Percentiles rank a stretch among this genome's conserved stretches.
These are phyloP conservation scores for Drepana arcuata DNA, from an alignment of 1,140 invertebrate species.

Conservation along the genomic window DNA sequence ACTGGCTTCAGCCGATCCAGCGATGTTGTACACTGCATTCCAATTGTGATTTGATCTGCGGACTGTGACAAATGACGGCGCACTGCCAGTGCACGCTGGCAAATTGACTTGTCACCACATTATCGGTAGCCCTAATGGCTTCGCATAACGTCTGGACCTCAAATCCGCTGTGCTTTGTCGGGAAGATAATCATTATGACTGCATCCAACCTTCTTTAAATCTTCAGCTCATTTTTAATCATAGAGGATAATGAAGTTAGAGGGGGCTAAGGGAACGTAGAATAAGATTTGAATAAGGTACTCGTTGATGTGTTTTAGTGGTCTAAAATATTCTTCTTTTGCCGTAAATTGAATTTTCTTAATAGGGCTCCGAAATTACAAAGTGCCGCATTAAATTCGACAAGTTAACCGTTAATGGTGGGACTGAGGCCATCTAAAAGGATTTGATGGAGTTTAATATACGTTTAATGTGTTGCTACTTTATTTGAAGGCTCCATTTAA, in stretches of 20 bases:
- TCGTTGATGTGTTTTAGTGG: too few species aligned
- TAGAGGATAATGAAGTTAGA: too few species aligned
- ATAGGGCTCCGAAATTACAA: constrained; percentile 7
- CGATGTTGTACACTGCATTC: constrained; percentile 18
- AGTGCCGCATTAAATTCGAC: constrained; percentile 13
- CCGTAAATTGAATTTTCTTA: too few species aligned
- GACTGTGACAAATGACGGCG: constrained; percentile 18
- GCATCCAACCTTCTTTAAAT: neutral
- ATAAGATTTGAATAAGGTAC: too few species aligned
- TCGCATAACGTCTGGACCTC: constrained; percentile 1
- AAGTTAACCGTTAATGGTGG: constrained; percentile 12
- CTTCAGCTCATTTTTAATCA: too few species aligned
- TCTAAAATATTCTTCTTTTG: too few species aligned
- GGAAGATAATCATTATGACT: neutral
- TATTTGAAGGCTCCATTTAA: too few species aligned
- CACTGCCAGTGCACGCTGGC: constrained; percentile 11
- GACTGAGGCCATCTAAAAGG: constrained; percentile 4
- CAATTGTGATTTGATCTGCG: constrained; percentile 18
- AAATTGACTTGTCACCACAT: constrained; percentile 25
- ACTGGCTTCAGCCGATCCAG: too few species aligned
- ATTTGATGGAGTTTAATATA: constrained; percentile 6
- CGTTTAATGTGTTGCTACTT: too few species aligned
- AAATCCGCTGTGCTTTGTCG: neutral
- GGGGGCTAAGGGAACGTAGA: too few species aligned
- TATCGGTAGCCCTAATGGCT: constrained; percentile 11